These are phyloP conservation scores for Cyclopterus lumpus DNA, from an alignment of 2,797 vertebrate genomes.

Conservation along the genomic window DNA sequence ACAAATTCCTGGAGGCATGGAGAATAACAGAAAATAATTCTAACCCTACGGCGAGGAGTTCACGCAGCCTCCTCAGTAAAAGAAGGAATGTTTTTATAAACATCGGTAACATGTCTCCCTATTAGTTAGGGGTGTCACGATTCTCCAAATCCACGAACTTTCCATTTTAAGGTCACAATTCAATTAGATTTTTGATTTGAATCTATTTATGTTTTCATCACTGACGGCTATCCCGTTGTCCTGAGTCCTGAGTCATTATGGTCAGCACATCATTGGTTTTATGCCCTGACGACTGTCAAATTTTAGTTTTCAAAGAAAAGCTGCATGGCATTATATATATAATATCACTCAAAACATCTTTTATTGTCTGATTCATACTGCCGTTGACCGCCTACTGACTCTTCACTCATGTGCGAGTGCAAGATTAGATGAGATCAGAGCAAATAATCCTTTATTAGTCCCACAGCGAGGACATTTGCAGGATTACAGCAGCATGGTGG, in stretches of 20 bases:
- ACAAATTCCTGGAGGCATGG: slow-evolving; percentile 11
- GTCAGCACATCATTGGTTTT: background rate
- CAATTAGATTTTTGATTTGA: background rate
- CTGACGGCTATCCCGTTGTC: background rate
- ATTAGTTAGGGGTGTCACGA: background rate
- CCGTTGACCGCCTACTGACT: background rate
- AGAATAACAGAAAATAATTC: slow-evolving; percentile 19
- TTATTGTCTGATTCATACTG: background rate
- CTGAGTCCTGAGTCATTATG: background rate
- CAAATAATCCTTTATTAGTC: too few relatives aligned
- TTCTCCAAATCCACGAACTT: background rate
- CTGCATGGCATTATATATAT: too few relatives aligned
- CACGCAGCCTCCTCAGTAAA: background rate
- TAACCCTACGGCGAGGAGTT: background rate
- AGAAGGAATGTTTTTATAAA: background rate
- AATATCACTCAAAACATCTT: background rate
- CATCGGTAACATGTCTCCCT: background rate
- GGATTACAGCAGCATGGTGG: too few relatives aligned
- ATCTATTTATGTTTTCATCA: background rate
- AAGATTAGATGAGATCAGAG: too few relatives aligned
- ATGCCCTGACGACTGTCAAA: too few relatives aligned
- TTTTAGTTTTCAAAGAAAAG: too few relatives aligned
- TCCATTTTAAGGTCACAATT: background rate
- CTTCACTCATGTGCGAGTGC: too few relatives aligned
- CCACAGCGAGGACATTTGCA: too few relatives aligned